A percentile compares a stretch with the other conserved stretches of the same genome.
Evolutionary conservation across 1,140 invertebrate species (phyloP).

Genomic region (Drosophila lacteicornis): DNA sequence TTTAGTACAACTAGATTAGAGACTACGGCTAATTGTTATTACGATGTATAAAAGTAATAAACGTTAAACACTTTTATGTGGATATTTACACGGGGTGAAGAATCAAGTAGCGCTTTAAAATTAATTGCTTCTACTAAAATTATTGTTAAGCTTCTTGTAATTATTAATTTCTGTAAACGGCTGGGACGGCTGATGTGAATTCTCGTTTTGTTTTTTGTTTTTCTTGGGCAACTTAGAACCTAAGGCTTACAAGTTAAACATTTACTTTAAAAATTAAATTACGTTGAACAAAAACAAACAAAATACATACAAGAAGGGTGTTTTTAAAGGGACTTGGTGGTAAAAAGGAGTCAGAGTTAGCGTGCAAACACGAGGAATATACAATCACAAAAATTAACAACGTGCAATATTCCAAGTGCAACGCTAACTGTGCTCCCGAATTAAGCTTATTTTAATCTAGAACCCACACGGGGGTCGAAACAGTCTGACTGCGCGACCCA

Average conservation of each 20-base stretch:
- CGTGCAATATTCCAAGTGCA: slow-evolving; percentile 79
- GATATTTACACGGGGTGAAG: slow-evolving; percentile 64
- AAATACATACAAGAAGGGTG: slow-evolving; percentile 60
- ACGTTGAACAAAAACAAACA: slow-evolving; percentile 74
- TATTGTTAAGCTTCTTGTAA: slow-evolving; percentile 36
- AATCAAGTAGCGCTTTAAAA: slow-evolving; percentile 45
- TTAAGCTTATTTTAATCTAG: slow-evolving; percentile 16
- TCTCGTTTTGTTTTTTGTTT: slow-evolving; percentile 46
- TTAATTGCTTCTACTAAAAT: slow-evolving; percentile 51
- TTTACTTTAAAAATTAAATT: slow-evolving; percentile 50
- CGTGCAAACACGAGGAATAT: slow-evolving; percentile 66
- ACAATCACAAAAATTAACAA: slow-evolving; percentile 85
- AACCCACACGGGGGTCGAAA: slow-evolving; percentile 10
- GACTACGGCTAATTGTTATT: slow-evolving; percentile 74
- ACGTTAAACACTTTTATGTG: slow-evolving; percentile 59
- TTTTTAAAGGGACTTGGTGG: slow-evolving; percentile 6
- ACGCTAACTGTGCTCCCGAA: slow-evolving; percentile 19
- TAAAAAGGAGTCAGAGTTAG: slow-evolving; percentile 17
- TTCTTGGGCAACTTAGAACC: slow-evolving; percentile 53
- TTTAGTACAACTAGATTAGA: slow-evolving; percentile 57
- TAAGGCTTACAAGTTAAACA: slow-evolving; percentile 51
- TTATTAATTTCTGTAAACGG: slow-evolving; percentile 25
- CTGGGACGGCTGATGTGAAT: slow-evolving; percentile 63
- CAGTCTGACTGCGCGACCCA: slow-evolving; percentile 54
- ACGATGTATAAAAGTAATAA: slow-evolving; percentile 73